These are phyloP conservation scores for Cephus pulcher DNA, from an alignment of 2,888 invertebrate genomes.

Conservation along the genomic window DNA sequence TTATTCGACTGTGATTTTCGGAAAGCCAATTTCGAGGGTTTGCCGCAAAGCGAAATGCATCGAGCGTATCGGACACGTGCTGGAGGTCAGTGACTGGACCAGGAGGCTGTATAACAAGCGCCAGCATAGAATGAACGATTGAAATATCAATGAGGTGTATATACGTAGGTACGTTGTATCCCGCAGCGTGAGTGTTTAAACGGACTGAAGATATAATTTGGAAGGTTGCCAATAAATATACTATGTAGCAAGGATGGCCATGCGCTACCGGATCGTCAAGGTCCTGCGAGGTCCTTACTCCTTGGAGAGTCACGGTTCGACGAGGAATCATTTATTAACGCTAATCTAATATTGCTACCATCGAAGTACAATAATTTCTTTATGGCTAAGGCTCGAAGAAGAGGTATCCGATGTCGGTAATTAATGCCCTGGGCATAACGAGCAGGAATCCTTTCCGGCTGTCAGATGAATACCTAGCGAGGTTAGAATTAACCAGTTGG, in stretches of 20 bases:
- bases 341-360: not conserved
- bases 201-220: not conserved
- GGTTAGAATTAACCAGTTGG: not conserved
- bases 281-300: conserved; percentile 1
- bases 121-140: not conserved
- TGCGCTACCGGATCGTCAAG: not conserved
- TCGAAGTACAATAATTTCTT: not conserved
- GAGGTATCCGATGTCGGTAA: not conserved
- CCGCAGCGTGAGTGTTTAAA: not conserved
- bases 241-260: not conserved
- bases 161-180: not conserved
- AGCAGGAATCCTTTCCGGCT: not conserved
- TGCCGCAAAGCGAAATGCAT: not conserved
- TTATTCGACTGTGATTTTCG: not conserved
- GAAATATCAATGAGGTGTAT: not conserved
- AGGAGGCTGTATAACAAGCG: not conserved
- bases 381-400: not conserved
- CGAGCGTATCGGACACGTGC: not conserved
- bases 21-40: not conserved
- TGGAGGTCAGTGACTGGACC: not conserved
- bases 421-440: not conserved
- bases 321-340: conserved; percentile 1
- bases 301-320: not conserved
- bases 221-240: not conserved
- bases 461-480: not conserved